Evolutionary conservation across 2,113 vertebrate species (phyloP).

Genomic region (Sphyrna mokarran): DNA sequence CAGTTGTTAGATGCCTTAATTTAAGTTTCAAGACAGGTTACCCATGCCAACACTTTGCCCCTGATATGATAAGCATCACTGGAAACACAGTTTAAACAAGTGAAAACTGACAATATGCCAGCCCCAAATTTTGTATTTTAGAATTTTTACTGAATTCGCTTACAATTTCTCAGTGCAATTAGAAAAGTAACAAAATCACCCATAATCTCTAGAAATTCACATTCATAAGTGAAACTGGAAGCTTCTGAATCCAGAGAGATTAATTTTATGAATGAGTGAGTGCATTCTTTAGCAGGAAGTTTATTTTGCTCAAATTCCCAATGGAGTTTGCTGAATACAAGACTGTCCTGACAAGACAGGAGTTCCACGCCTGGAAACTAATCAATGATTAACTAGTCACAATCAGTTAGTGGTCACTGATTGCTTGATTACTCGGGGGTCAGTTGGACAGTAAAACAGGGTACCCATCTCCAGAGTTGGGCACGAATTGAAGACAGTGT

Average conservation of each 20-base stretch:
- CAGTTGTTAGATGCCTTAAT: too few species aligned
- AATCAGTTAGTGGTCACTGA: neutral
- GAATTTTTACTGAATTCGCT: neutral
- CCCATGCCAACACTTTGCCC: too few species aligned
- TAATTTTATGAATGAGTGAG: neutral
- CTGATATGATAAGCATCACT: neutral
- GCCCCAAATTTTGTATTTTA: neutral
- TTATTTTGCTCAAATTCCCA: constrained; percentile 14
- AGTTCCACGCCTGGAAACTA: neutral
- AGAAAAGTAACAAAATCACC: neutral
- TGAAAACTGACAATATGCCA: neutral
- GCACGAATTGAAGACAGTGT: too few species aligned
- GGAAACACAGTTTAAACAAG: neutral
- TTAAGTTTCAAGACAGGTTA: too few species aligned
- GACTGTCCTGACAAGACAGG: too few species aligned
- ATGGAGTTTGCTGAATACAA: neutral
- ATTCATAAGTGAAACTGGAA: neutral
- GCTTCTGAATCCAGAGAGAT: neutral
- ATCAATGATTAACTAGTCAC: neutral
- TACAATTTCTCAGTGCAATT: neutral
- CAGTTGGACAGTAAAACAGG: too few species aligned
- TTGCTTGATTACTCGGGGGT: neutral
- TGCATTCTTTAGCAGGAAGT: neutral
- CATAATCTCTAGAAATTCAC: neutral
- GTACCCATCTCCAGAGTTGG: neutral